phyloP scores from a whole-genome alignment of 2,888 invertebrate genomes.

The Altica lythri region DNA sequence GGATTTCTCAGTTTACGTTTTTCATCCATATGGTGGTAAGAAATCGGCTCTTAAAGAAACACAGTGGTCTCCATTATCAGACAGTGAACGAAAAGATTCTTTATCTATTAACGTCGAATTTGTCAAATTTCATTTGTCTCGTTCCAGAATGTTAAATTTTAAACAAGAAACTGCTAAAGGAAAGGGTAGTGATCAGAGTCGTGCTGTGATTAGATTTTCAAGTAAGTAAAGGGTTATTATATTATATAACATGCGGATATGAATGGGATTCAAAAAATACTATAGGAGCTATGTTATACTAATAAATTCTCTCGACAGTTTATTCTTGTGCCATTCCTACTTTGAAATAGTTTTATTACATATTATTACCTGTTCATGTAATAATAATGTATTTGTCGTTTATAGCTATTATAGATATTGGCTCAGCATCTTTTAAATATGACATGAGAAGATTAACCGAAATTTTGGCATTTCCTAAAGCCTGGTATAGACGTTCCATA shows the following conservation, averaged over 20 bases:
- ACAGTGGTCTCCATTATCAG: conserved; percentile 85
- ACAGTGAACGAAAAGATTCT: conserved; percentile 92
- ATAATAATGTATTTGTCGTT: conserved; percentile 2
- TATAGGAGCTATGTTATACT: neutral
- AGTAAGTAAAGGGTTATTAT: conserved; percentile 61
- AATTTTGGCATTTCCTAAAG: conserved; percentile 96
- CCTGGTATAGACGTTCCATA: conserved; percentile 96
- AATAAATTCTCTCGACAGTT: neutral
- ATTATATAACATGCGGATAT: conserved; percentile 3
- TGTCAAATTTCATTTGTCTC: conserved; percentile 91
- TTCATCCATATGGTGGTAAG: conserved; percentile 96
- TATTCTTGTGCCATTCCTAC: too few relatives aligned
- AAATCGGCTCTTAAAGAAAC: conserved; percentile 79
- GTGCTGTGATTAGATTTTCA: conserved; percentile 90
- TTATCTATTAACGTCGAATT: conserved; percentile 96
- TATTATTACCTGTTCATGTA: neutral
- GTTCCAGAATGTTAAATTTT: conserved; percentile 87
- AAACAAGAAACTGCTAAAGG: conserved; percentile 60
- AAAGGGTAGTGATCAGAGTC: conserved; percentile 66
- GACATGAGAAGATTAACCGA: conserved; percentile 97
- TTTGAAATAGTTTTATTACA: too few relatives aligned
- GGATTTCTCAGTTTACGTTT: conserved; percentile 97
- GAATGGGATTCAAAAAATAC: neutral
- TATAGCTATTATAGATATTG: conserved; percentile 91
- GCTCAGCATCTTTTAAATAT: conserved; percentile 96